phyloP scores from a whole-genome alignment of 2,113 vertebrate genomes.

The Eidolon helvum region DNA sequence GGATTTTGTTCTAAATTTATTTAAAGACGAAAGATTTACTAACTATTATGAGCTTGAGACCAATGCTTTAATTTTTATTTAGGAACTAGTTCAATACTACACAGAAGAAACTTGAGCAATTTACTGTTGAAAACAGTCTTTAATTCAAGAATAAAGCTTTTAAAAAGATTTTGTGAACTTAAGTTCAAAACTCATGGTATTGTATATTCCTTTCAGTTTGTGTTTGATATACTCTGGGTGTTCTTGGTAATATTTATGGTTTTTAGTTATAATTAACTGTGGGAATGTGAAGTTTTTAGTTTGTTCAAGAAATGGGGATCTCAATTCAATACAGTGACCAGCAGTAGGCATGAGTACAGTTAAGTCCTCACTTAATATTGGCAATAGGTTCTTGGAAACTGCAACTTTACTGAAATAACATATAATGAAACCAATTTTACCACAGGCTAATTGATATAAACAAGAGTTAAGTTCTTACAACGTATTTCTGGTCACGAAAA shows the following conservation, averaged over 20 bases:
- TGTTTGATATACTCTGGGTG: background rate
- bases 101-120: constrained; percentile 17
- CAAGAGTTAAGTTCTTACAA: background rate
- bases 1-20: constrained; percentile 19
- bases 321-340: background rate
- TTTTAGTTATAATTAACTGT: constrained; percentile 30
- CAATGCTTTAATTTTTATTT: constrained; percentile 30
- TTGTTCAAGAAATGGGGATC: background rate
- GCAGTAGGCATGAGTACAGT: background rate
- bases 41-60: background rate
- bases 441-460: background rate
- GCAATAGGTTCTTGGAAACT: background rate
- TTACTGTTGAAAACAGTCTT: background rate
- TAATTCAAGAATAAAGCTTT: background rate
- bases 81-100: background rate
- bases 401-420: background rate
- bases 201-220: background rate
- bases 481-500: background rate
- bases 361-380: background rate
- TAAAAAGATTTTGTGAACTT: constrained; percentile 18
- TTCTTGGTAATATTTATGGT: background rate
- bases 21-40: background rate
- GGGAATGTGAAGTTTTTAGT: background rate
- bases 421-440: background rate
- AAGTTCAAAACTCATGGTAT: constrained; percentile 3